Percentiles rank a stretch among this genome's conserved stretches.
These are phyloP conservation scores for Semicossyphus pulcher DNA, from an alignment of 2,113 vertebrate genomes.

Conservation along the genomic window DNA sequence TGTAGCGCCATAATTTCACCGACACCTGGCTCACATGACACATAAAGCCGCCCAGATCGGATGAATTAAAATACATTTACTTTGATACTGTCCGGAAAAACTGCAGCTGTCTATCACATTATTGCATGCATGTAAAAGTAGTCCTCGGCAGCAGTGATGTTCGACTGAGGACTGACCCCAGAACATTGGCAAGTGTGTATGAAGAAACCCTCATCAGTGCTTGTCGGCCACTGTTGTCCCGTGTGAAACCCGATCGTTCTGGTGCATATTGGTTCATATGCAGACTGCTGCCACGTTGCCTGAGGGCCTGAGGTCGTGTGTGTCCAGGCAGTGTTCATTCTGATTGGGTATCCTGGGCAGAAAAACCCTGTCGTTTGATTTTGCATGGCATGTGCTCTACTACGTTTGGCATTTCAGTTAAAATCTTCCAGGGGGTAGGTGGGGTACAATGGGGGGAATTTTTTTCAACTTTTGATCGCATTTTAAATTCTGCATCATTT, in stretches of 20 bases:
- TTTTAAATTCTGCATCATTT: conserved; percentile 1
- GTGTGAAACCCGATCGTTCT: conserved; percentile 62
- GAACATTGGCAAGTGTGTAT: conserved; percentile 71
- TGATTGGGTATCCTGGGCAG: conserved; percentile 82
- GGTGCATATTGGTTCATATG: conserved; percentile 66
- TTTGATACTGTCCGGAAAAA: not conserved
- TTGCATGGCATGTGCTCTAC: conserved; percentile 84
- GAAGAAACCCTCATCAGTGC: conserved; percentile 60
- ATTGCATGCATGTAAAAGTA: conserved; percentile 71
- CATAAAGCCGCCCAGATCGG: too few species aligned
- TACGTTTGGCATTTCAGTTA: conserved; percentile 68
- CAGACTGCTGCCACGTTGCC: conserved; percentile 61
- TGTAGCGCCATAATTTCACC: too few species aligned
- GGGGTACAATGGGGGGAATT: conserved; percentile 82
- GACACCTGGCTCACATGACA: too few species aligned
- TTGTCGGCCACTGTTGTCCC: conserved; percentile 60
- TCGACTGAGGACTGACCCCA: conserved; percentile 58
- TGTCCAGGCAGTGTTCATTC: conserved; percentile 48
- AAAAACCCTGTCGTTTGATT: conserved; percentile 68
- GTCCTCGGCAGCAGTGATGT: conserved; percentile 56
- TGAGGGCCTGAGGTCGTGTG: conserved; percentile 56
- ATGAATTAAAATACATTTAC: too few species aligned
- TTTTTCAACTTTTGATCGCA: conserved; percentile 22
- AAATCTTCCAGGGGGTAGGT: conserved; percentile 70
- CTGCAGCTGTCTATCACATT: not conserved